phyloP scores from a whole-genome alignment of 2,888 invertebrate species.

The Ashinkailepas kermadecensis region DNA sequence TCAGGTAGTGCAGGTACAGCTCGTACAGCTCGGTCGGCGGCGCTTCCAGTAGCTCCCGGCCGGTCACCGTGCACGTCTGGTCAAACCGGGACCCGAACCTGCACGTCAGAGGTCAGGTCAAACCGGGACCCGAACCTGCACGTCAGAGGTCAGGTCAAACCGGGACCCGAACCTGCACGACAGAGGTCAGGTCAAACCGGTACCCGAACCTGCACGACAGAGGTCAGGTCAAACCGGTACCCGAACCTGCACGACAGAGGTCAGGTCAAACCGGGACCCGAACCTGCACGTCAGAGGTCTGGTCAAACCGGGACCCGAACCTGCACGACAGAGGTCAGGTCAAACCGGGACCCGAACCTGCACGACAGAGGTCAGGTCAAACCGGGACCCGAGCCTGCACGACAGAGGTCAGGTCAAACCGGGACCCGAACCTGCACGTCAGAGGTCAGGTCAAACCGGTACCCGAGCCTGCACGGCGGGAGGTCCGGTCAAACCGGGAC shows the following conservation, averaged over 20 bases:
- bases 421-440: no score
- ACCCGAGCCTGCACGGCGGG: no score
- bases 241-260: no score
- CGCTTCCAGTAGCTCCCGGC: constrained; percentile 30
- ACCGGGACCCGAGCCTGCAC: no score
- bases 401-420: no score
- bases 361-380: no score
- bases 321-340: no score
- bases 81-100: constrained; percentile 33
- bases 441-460: no score
- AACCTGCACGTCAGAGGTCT: not conserved
- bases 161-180: not conserved
- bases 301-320: not conserved
- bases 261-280: not conserved
- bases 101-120: not conserved
- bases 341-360: no score
- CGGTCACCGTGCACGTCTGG: constrained; percentile 29
- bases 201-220: constrained; percentile 30
- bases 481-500: constrained; percentile 30
- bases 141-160: not conserved
- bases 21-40: constrained; percentile 49
- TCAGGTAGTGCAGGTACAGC: constrained; percentile 48
- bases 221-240: no score
- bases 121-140: not conserved
- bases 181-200: constrained; percentile 24